Evolutionary conservation across 1,140 invertebrate species (phyloP).

Genomic region (Drosophila bocqueti): DNA sequence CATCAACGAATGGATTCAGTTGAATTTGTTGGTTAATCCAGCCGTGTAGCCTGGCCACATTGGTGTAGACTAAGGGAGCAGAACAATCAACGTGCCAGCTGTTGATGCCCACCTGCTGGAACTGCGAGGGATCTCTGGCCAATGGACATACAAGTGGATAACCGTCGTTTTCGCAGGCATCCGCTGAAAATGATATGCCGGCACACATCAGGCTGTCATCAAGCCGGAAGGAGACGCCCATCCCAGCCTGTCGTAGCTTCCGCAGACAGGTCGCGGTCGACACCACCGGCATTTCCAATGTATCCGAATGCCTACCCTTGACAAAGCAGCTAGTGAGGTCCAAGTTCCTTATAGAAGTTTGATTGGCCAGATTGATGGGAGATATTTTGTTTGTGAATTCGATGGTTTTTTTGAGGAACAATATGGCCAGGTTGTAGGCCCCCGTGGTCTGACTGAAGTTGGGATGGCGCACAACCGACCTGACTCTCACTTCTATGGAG

Average conservation of each 20-base stretch:
- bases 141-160: constrained; percentile 1
- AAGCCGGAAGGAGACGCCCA: not conserved
- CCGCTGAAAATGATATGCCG: not conserved
- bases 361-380: not conserved
- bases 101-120: constrained; percentile 1
- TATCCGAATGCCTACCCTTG: too few species aligned
- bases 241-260: not conserved
- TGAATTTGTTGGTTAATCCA: not conserved
- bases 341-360: not conserved
- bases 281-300: not conserved
- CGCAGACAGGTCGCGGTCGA: not conserved
- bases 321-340: not conserved
- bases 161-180: not conserved
- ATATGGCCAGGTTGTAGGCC: not conserved
- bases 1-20: not conserved
- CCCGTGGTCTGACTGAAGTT: not conserved
- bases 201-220: not conserved
- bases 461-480: not conserved
- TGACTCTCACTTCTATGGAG: not conserved
- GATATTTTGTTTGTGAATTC: not conserved
- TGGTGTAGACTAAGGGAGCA: not conserved
- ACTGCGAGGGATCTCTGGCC: not conserved
- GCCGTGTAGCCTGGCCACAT: not conserved
- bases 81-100: not conserved
- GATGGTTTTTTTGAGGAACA: not conserved